Base-by-base conservation (phyloP, 2,888 invertebrate genomes). In the Anodontia alba region DNA sequence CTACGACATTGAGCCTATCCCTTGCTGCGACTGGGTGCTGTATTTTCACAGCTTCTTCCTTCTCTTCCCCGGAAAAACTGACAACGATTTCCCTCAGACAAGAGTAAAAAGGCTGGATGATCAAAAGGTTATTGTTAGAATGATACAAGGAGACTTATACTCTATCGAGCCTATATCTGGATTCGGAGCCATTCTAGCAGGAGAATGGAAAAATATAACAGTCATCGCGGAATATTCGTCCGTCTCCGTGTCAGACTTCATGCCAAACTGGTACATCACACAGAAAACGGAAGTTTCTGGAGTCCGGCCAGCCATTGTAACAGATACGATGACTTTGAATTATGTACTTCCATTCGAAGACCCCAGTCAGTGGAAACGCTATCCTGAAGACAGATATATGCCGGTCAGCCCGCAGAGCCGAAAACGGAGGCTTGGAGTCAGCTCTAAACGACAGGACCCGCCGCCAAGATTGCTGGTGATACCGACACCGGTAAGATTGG, bases 21-120 rank as follows among this genome's bases (percentile, higher is more conserved):
- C 57, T 10, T 57, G 57, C 29, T 57, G 57, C 15, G 42, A 72
- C 42, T 90, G 90, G 90, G 62, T 74, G 12, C 79, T 90, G 12
- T 90, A 86, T 68, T 90, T 90, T 69, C 88, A 86, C 29, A 89
- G 88, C 51, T 74, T 88, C 23, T 87, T 87, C 31, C 86, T 90
- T 83, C 84, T 90, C 20, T 88, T 90, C 70, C 84, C 89, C 0
- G 43, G 8, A 43, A 17, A 43, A 17, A 43, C 8, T 43, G 17
- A n/a, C n/a, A 33, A 3, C 29, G 33, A 62, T 20, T 62, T 62
- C 20, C 62, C 62, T 20, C 33, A 62, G 1, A 33, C 33, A 17
- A 33, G 5, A 33, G 31, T 12, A 23, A 62, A 33, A 20, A 33
- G 5, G 26, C 20, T 62, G 33, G 10, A 17, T 1, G 33, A 62